phyloP scores from a whole-genome alignment of 2,797 vertebrate genomes.

The Takifugu ocellatus region DNA sequence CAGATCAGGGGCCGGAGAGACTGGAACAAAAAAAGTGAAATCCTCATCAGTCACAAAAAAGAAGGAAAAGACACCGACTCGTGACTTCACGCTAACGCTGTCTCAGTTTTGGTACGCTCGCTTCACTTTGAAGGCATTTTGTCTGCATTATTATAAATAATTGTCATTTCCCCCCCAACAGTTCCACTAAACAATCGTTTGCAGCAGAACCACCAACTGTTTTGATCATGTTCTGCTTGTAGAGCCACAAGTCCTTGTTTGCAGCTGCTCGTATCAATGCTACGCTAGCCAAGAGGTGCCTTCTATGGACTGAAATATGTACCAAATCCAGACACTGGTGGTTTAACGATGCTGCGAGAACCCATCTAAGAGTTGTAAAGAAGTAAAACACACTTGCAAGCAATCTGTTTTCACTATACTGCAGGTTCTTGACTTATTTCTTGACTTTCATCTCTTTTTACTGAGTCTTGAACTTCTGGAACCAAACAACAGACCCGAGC shows the following conservation, averaged over 20 bases:
- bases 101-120: too few species aligned
- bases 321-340: constrained; percentile 27
- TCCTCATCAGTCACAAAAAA: too few species aligned
- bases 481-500: too few species aligned
- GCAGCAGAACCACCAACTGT: constrained; percentile 2
- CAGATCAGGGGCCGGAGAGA: constrained; percentile 54
- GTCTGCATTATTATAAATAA: too few species aligned
- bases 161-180: too few species aligned
- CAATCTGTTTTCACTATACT: constrained; percentile 45
- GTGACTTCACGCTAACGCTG: too few species aligned
- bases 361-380: constrained; percentile 25
- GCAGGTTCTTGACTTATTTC: not conserved
- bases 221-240: not conserved
- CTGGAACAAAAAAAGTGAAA: constrained; percentile 17
- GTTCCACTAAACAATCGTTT: constrained; percentile 8
- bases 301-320: constrained; percentile 14
- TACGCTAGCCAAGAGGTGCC: too few species aligned
- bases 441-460: not conserved
- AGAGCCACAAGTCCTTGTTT: not conserved
- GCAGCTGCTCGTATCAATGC: too few species aligned
- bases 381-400: constrained; percentile 24
- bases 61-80: too few species aligned
- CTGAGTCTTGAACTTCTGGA: too few species aligned
- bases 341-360: not conserved
- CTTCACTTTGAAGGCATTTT: too few species aligned